Evolutionary conservation across 1,140 invertebrate genomes (phyloP).

Genomic region (Carcinoscorpius rotundicauda): DNA sequence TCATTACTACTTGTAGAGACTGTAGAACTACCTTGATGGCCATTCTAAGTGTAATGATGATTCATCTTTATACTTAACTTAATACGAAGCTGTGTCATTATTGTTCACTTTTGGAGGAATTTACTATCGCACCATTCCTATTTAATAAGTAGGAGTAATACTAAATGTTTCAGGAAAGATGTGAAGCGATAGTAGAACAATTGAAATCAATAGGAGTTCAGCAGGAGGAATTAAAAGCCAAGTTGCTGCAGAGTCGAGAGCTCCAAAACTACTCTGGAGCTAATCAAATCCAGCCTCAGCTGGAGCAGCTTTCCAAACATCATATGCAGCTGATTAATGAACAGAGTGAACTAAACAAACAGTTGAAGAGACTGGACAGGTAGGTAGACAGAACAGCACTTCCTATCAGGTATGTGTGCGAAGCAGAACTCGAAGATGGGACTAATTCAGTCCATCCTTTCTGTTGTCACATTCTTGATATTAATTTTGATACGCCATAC

Average conservation of each 20-base stretch:
- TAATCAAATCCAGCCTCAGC: conserved; percentile 34
- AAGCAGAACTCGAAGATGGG: neutral
- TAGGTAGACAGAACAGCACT: conserved; percentile 13
- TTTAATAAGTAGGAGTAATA: neutral
- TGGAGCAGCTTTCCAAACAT: conserved; percentile 37
- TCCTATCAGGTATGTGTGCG: no score
- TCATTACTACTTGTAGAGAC: neutral
- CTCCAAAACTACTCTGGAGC: conserved; percentile 27
- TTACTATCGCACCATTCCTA: neutral
- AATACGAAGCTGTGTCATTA: neutral
- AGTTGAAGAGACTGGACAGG: conserved; percentile 29
- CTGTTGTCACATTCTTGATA: no score
- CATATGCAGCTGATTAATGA: conserved; percentile 40
- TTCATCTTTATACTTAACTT: neutral
- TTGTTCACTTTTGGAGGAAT: neutral
- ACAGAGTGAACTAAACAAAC: conserved; percentile 40
- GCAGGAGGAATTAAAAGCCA: conserved; percentile 37
- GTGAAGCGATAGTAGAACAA: conserved; percentile 40
- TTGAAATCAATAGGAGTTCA: conserved; percentile 35
- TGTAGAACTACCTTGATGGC: neutral
- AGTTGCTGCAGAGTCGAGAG: conserved; percentile 30
- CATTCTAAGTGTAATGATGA: neutral
- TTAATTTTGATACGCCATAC: no score
- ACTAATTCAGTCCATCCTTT: neutral
- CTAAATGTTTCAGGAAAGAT: conserved; percentile 36